Conservation (phyloP, 2,888 invertebrate species). For the Plebejus argus region DNA sequence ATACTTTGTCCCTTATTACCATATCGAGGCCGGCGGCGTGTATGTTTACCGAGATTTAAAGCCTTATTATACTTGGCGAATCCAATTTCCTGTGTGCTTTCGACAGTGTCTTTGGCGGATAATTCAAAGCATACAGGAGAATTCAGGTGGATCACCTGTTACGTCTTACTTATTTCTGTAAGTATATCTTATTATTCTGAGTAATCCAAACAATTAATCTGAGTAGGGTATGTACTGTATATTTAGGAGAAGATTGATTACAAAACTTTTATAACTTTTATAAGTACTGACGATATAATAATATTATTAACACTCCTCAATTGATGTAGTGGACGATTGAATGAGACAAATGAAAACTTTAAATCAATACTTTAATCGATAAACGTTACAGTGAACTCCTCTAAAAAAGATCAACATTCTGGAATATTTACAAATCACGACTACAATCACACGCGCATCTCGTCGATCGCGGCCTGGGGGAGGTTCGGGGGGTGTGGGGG, state of each 20-base stretch:
- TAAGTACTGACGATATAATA: no score
- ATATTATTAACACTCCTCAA: no score
- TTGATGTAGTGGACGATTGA: not conserved
- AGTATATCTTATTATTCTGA: no score
- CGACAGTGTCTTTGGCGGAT: not conserved
- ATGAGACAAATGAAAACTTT: not conserved
- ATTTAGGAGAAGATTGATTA: no score
- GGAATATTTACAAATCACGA: slow-evolving; percentile 66
- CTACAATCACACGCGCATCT: slow-evolving; percentile 91
- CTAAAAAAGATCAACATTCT: slow-evolving; percentile 53
- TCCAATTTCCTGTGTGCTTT: not conserved
- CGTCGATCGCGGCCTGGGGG: slow-evolving; percentile 92
- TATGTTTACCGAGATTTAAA: slow-evolving; percentile 4
- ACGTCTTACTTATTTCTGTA: no score
- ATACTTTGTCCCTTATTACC: slow-evolving; percentile 22
- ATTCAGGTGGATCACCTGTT: no score
- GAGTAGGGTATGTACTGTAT: no score
- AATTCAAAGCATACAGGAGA: not conserved
- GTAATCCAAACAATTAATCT: no score
- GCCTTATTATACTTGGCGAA: slow-evolving; percentile 3
- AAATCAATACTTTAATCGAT: slow-evolving; percentile 67
- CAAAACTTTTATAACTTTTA: no score
- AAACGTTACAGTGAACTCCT: slow-evolving; percentile 64
- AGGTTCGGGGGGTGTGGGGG: slow-evolving; percentile 85
- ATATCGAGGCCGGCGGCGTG: slow-evolving; percentile 2